A percentile compares a stretch with the other conserved stretches of the same genome.
Conservation (phyloP, 2,888 invertebrate species). For the Trachelus iudaicus region DNA sequence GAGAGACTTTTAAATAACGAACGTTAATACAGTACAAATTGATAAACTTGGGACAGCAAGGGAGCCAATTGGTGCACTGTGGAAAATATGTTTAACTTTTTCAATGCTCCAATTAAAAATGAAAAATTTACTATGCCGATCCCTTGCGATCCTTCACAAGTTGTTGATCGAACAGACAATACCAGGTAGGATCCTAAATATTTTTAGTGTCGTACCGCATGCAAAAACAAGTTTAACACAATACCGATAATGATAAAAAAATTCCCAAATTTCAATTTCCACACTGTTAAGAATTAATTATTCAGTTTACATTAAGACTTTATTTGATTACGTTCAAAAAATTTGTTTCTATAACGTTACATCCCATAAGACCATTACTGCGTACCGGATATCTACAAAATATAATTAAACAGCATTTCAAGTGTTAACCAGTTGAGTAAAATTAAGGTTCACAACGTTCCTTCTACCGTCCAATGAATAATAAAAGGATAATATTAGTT, state of each 20-base stretch:
- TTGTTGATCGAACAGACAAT: neutral
- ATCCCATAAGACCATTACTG: neutral
- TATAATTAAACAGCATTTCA: neutral
- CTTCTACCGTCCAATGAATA: neutral
- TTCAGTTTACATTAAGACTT: neutral
- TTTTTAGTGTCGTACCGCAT: neutral
- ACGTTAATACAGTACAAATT: slow-evolving; percentile 10
- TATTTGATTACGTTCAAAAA: neutral
- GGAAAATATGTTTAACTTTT: neutral
- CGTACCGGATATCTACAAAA: neutral
- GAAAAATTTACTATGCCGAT: neutral
- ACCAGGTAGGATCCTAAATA: neutral
- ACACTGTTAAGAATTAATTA: neutral
- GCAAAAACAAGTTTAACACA: neutral
- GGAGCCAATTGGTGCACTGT: neutral
- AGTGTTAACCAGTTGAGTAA: neutral
- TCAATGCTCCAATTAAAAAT: neutral
- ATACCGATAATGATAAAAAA: neutral
- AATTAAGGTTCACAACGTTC: neutral
- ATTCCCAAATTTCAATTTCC: neutral
- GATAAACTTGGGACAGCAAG: neutral
- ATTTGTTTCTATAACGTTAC: neutral
- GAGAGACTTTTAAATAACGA: slow-evolving; percentile 17
- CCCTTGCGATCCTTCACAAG: neutral
- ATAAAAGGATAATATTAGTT: neutral